Evolutionary conservation across 2,888 invertebrate genomes (phyloP).

Genomic region (Mellilla xanthometata): DNA sequence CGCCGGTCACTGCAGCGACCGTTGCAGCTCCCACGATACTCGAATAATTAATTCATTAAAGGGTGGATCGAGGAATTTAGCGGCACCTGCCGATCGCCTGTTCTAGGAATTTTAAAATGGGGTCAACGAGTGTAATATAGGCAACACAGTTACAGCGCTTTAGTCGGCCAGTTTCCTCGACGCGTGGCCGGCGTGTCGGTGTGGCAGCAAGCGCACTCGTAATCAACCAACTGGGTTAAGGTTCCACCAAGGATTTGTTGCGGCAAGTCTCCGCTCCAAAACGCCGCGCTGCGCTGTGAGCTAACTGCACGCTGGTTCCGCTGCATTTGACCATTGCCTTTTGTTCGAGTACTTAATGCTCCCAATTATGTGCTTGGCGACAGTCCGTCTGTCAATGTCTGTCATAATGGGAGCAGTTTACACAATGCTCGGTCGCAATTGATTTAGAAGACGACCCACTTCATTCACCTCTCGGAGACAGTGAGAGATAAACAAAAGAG

Average conservation of each 20-base stretch:
- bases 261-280: slow-evolving; percentile 82
- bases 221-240: slow-evolving; percentile 82
- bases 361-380: slow-evolving; percentile 52
- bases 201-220: slow-evolving; percentile 68
- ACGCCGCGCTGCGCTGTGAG: slow-evolving; percentile 74
- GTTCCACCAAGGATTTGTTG: slow-evolving; percentile 82
- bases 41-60: slow-evolving; percentile 55
- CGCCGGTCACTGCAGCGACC: slow-evolving; percentile 60
- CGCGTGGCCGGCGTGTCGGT: slow-evolving; percentile 22
- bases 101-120: slow-evolving; percentile 15
- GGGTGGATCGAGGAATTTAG: slow-evolving; percentile 49
- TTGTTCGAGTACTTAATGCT: slow-evolving; percentile 44
- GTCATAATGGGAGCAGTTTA: slow-evolving; percentile 45
- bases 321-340: slow-evolving; percentile 71
- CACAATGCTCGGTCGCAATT: slow-evolving; percentile 30
- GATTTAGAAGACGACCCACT: slow-evolving; percentile 32
- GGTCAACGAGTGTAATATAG: slow-evolving; percentile 47
- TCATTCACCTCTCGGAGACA: slow-evolving; percentile 59
- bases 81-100: slow-evolving; percentile 46
- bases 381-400: slow-evolving; percentile 55
- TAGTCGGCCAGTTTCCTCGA: slow-evolving; percentile 32
- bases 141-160: slow-evolving; percentile 36
- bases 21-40: slow-evolving; percentile 67
- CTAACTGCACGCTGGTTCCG: slow-evolving; percentile 75
- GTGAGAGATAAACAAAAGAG: slow-evolving; percentile 53